Base-by-base conservation (phyloP, 1,140 invertebrate species). In the Drosophila persimilis region DNA sequence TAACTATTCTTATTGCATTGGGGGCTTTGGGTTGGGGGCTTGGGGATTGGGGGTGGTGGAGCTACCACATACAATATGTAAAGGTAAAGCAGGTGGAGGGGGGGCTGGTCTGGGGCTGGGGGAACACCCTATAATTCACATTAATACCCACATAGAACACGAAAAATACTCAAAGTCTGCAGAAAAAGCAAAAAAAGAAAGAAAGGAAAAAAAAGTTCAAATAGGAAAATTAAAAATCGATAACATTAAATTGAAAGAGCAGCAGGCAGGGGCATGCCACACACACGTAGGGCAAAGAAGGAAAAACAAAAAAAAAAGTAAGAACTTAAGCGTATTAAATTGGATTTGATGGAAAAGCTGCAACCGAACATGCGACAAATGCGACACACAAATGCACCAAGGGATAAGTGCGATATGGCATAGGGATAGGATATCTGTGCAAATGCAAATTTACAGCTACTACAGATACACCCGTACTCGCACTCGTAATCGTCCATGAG, bases 291-390 rank as follows among this genome's bases (percentile, higher is more conserved):
- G 66, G 52, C 17, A 46, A 69, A 80, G 69, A 62, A 70, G 54
- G 47, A 46, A 71, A 58, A 60, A 66, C 63, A 77, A 86, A 85
- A 85, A 81, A 17, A 17, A 20, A 20, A 20, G 69, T 86, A 85
- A 86, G 83, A 85, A 85, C 81, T 81, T 85, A 85, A 85, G 81
- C 81, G 81, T 86, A 85, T 85, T 85, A 85, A 85, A 88, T 86
- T 86, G 83, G 81, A 85, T 85, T 85, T 86, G 77, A 76, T 80
- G 55, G 62, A 63, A 86, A 86, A 85, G 81, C 81, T 85, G 81
- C 77, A 85, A 62, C 66, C 73, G 85, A 84, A 77, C 76, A 85
- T 72, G 80, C 66, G 72, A 84, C 80, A 83, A 84, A 75, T 75
- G 72, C 80, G 55, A 69, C 52, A 70, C 63, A 54, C 53, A 50